phyloP scores from a whole-genome alignment of 2,888 invertebrate genomes.

The Drosophila austrosaltans region DNA sequence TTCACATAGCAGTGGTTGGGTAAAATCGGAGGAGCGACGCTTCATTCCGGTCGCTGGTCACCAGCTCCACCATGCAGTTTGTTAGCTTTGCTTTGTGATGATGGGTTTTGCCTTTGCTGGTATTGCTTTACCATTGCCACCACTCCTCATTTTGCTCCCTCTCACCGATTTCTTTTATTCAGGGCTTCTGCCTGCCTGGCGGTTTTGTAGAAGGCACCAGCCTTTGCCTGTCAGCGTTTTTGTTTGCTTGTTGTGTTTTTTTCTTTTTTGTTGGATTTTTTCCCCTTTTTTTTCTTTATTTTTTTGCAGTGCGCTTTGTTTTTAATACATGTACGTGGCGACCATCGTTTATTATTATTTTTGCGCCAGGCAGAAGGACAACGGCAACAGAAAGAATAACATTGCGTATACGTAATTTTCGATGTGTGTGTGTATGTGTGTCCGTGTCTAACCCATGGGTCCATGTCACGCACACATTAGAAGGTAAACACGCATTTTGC shows the following conservation, averaged over 20 bases:
- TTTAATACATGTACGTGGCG: slow-evolving; percentile 76
- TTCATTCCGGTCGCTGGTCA: slow-evolving; percentile 59
- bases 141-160: neutral
- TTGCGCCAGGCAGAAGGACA: slow-evolving; percentile 33
- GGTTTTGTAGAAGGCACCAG: slow-evolving; percentile 24
- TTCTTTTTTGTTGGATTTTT: neutral
- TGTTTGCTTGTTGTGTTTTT: slow-evolving; percentile 5
- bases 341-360: slow-evolving; percentile 73
- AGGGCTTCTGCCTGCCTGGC: slow-evolving; percentile 16
- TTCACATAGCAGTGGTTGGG: neutral
- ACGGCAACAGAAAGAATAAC: slow-evolving; percentile 11
- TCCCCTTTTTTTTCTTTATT: slow-evolving; percentile 15
- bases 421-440: slow-evolving; percentile 25
- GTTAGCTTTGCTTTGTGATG: slow-evolving; percentile 70
- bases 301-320: slow-evolving; percentile 63
- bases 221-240: slow-evolving; percentile 72
- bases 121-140: slow-evolving; percentile 24
- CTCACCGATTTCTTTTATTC: slow-evolving; percentile 33
- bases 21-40: slow-evolving; percentile 45
- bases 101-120: slow-evolving; percentile 9
- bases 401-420: slow-evolving; percentile 65
- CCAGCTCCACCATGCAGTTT: slow-evolving; percentile 47
- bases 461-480: slow-evolving; percentile 74
- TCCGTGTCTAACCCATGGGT: slow-evolving; percentile 50
- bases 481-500: slow-evolving; percentile 69